Base-by-base conservation (phyloP, 2,888 invertebrate species). In the Anoncus sp. region DNA sequence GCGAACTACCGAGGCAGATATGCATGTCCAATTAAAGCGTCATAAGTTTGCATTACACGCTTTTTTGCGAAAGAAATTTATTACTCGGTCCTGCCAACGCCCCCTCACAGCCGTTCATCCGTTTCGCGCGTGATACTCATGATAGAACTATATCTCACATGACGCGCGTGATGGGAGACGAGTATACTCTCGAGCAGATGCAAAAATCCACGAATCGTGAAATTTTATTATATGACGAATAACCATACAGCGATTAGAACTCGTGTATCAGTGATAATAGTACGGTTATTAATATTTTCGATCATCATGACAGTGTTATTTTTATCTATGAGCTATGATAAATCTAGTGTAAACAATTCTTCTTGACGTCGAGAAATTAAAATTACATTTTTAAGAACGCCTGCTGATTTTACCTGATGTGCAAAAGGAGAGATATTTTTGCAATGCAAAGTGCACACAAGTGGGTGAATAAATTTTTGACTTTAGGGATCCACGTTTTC, bases 11-110 rank as follows among this genome's bases (percentile, higher is more conserved):
- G 70, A 62, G 81, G 77, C 84, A 81, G 83, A 81, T 86, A 85
- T 83, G 85, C 86, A 86, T 86, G 87, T 87, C 87, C 87, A 87
- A 87, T 88, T 87, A 87, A 87, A 85, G 85, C 84, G 85, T 85
- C 84, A 86, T 87, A 87, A 87, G 85, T 87, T 85, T 86, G 82
- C 85, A 86, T 87, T 85, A 84, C 83, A 83, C 83, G 80, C 79
- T 83, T 80, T 85, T 83, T 84, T 84, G 51, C 67, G 47, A 75
- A 69, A 78, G 69, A 77, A 80, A 84, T 81, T 84, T 83, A 83
- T 83, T 80, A 80, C 70, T 40, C 49, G 55, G 75, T 60, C 73
- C 78, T 70, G 60, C 59, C 60, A 60, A 70, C 63, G 49, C 57
- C 43, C 71, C 47, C 55, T 63, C 35, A 20, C 20, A 14, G 18